These are phyloP conservation scores for Archilochus colubris DNA, from an alignment of 2,113 vertebrate species.

Conservation along the genomic window DNA sequence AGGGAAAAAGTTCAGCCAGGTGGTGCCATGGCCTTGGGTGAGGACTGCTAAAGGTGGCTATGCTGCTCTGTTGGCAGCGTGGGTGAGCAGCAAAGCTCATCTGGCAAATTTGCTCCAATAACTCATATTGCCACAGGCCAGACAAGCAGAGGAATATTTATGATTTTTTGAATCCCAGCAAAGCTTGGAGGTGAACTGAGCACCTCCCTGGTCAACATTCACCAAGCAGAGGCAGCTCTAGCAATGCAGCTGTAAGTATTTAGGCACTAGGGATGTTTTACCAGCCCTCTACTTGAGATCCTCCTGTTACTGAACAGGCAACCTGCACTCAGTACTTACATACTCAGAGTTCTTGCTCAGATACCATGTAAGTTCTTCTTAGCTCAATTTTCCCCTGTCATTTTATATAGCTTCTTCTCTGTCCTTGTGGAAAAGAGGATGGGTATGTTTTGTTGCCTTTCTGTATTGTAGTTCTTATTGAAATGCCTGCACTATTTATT, in stretches of 20 bases:
- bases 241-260: not conserved
- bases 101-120: not conserved
- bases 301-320: not conserved
- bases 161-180: not conserved
- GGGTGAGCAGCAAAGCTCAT: not conserved
- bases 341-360: not conserved
- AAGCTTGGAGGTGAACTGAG: not conserved
- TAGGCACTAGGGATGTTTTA: not conserved
- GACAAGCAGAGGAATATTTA: not conserved
- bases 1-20: not conserved
- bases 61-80: not conserved
- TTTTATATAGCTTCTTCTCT: not conserved
- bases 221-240: not conserved
- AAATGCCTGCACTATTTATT: not conserved
- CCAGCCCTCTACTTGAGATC: not conserved
- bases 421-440: not conserved
- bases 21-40: rapidly evolving
- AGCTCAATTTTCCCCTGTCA: not conserved
- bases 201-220: not conserved
- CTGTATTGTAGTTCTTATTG: not conserved
- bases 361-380: not conserved
- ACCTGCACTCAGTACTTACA: rapidly evolving
- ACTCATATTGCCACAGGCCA: rapidly evolving
- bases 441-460: not conserved
- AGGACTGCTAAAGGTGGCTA: not conserved